Evolutionary conservation across 2,797 vertebrate species (phyloP), one percentile per base, ranked within the genome.

Genomic region (Manis javanica): DNA sequence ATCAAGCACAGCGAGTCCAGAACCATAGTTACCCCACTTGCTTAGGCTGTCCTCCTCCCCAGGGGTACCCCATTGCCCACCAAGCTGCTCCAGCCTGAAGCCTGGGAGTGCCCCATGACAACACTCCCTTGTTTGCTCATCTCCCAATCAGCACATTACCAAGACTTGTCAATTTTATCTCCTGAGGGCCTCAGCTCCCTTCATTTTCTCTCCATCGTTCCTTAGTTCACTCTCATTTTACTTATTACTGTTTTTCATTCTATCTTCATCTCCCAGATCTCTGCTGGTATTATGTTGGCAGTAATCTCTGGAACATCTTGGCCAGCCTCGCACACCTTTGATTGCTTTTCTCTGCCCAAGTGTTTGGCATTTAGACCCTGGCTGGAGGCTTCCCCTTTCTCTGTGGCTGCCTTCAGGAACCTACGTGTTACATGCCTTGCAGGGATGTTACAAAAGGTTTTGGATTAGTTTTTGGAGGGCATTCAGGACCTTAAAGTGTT

Each of bases 381-480:
- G 3, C 77, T 29, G 24, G 74, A 74, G 53, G 21, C 72, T 37
- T 66, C 31, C 1, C n/a, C 66, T 74, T 59, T 37, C 72, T 87
- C 74, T 77, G 8, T 83, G 14, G 26, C 57, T 42, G 23, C 69
- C 74, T 81, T 61, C 2, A 9, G 63, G 49, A 31, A 34, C 75
- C 64, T 61, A 6, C 31, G 46, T 59, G 29, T 37, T 46, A 31
- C 39, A 53, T 39, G 21, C 64, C n/a, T 95, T 64, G 64, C 12
- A 24, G 55, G 82, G 49, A 46, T 39, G 71, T 39, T 42, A 46
- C 15, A 2, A 14, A 82, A 71, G 69, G 21, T 61, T 75, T 59
- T 29, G 19, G 12, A 57, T 93, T 82, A 26, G n/a, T 37, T 79
- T 87, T 31, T 42, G 77, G 55, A 94, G 37, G n/a, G 34, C 31